phyloP scores from a whole-genome alignment of 2,888 invertebrate genomes.

The Idaea biselata region DNA sequence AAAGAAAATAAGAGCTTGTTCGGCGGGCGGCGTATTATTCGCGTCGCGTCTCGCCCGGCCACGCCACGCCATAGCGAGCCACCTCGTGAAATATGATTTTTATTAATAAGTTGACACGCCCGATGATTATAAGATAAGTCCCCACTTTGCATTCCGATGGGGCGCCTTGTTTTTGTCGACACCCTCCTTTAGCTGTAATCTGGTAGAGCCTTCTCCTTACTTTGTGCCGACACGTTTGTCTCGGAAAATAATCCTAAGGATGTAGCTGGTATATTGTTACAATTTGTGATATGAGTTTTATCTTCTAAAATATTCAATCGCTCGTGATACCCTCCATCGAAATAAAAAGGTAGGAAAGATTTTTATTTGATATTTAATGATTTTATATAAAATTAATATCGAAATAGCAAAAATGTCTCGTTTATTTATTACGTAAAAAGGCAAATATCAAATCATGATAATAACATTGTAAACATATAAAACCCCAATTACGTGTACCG shows the following conservation, averaged over 20 bases:
- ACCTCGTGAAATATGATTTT: conserved; percentile 79
- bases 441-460: not conserved
- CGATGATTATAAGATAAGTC: conserved; percentile 81
- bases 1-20: conserved; percentile 14
- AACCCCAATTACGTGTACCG: not conserved
- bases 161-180: conserved; percentile 68
- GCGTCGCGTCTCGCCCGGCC: conserved; percentile 46
- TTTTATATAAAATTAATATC: not conserved
- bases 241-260: conserved; percentile 36
- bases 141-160: conserved; percentile 77
- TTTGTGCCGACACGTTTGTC: conserved; percentile 32
- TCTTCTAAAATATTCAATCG: not conserved
- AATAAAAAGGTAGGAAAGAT: not conserved
- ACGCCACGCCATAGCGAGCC: conserved; percentile 40
- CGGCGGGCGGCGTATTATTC: conserved; percentile 51
- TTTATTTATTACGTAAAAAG: not conserved
- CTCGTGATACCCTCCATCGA: not conserved
- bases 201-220: conserved; percentile 53
- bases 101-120: conserved; percentile 81
- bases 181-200: conserved; percentile 59
- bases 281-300: conserved; percentile 14
- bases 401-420: not conserved
- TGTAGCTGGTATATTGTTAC: conserved; percentile 31
- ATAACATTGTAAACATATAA: not conserved
- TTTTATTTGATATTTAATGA: not conserved